Conservation (phyloP, 1,140 invertebrate genomes). For the Leptinotarsa defecta region DNA sequence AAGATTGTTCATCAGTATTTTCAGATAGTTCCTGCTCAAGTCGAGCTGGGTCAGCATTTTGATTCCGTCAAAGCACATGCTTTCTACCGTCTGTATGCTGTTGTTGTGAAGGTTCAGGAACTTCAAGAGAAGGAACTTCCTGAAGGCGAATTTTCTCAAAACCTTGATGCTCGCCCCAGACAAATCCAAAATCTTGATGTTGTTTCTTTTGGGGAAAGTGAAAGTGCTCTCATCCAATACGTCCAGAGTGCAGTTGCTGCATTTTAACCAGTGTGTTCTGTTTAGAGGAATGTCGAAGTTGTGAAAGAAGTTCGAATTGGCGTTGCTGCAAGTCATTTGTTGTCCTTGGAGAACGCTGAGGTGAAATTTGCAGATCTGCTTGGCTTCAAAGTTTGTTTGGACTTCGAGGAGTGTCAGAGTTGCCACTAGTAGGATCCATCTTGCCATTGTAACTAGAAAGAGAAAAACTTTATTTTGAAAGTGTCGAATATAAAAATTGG, state of each 20-base stretch:
- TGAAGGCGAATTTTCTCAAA: constrained; percentile 44
- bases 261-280: constrained; percentile 47
- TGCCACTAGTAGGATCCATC: constrained; percentile 36
- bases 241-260: constrained; percentile 45
- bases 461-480: not conserved
- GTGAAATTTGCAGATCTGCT: constrained; percentile 33
- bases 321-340: constrained; percentile 46
- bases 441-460: constrained; percentile 43
- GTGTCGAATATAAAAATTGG: too few relatives aligned
- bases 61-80: constrained; percentile 42
- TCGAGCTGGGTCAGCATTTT: constrained; percentile 46
- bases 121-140: constrained; percentile 44
- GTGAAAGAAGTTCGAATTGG: constrained; percentile 41
- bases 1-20: constrained; percentile 43
- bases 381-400: constrained; percentile 31
- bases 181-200: constrained; percentile 46
- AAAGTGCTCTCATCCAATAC: constrained; percentile 47
- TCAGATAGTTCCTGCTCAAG: constrained; percentile 46
- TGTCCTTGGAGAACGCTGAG: constrained; percentile 33
- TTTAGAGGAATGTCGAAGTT: constrained; percentile 42
- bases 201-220: constrained; percentile 44
- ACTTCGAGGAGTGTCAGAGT: constrained; percentile 29
- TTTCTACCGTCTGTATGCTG: constrained; percentile 40
- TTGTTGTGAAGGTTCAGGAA: constrained; percentile 46
- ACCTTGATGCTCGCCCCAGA: constrained; percentile 31